These are phyloP conservation scores for Hofmannophila pseudospretella DNA, from an alignment of 2,888 invertebrate species.

Conservation along the genomic window DNA sequence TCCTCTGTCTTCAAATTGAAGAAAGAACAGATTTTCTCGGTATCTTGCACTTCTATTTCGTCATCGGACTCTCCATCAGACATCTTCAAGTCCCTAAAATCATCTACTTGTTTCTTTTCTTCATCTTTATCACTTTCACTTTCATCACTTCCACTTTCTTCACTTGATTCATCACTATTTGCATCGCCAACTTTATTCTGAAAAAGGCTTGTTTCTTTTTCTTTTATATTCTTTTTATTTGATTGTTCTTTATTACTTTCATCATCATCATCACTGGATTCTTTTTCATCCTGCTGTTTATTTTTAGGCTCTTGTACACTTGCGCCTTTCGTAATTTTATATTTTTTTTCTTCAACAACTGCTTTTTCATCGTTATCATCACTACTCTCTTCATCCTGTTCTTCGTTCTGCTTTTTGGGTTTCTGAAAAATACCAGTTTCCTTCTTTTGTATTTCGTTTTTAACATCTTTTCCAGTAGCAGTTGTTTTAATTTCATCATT, in stretches of 20 bases:
- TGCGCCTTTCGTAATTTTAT: too few species aligned
- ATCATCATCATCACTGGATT: too few species aligned
- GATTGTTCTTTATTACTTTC: background rate
- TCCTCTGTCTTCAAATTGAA: conserved; percentile 50
- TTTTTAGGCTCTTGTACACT: too few species aligned
- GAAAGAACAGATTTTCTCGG: conserved; percentile 42
- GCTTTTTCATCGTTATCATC: background rate
- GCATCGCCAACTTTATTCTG: background rate
- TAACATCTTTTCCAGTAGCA: too few species aligned
- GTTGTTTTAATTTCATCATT: too few species aligned
- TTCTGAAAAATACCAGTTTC: too few species aligned
- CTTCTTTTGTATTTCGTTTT: too few species aligned
- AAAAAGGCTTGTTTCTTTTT: background rate
- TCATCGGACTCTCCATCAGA: conserved; percentile 56
- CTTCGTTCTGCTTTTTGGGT: too few species aligned
- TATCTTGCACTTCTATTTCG: conserved; percentile 30
- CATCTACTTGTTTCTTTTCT: conserved; percentile 21
- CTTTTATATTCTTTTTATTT: background rate
- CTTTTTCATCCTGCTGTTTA: too few species aligned
- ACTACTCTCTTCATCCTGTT: too few species aligned
- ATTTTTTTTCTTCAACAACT: background rate
- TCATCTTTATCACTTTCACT: conserved; percentile 18
- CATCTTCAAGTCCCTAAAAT: conserved; percentile 70
- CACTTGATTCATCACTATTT: conserved; percentile 5
- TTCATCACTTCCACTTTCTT: conserved; percentile 12